Percentiles rank a stretch among this genome's conserved stretches.
These are phyloP conservation scores for Drosophila maculinotata DNA, from an alignment of 2,888 invertebrate genomes.

Conservation along the genomic window DNA sequence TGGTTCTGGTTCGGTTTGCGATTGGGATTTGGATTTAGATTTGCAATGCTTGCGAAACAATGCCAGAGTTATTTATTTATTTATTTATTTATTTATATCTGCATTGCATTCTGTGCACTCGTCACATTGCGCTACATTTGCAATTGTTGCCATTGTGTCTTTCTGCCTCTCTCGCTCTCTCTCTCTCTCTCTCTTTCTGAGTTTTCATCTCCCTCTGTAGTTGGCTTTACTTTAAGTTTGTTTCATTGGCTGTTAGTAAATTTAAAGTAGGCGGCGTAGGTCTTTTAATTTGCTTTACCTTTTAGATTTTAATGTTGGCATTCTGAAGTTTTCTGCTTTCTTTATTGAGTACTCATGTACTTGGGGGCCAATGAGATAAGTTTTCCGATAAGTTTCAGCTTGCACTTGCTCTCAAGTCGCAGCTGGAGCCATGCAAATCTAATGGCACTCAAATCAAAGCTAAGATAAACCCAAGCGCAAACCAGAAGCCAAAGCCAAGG, in stretches of 20 bases:
- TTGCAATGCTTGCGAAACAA: conserved; percentile 53
- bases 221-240: conserved; percentile 4
- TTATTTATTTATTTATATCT: conserved; percentile 37
- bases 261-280: neutral
- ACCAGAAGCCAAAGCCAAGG: conserved; percentile 10
- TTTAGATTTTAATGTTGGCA: neutral
- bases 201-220: neutral
- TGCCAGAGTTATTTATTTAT: conserved; percentile 71
- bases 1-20: conserved; percentile 3
- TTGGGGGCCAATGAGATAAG: conserved; percentile 41
- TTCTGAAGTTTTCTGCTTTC: conserved; percentile 1
- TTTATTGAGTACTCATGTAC: conserved; percentile 9
- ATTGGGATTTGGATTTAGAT: conserved; percentile 39
- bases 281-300: conserved; percentile 1
- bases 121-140: conserved; percentile 40
- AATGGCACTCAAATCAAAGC: conserved; percentile 47
- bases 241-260: neutral
- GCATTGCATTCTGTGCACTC: conserved; percentile 39
- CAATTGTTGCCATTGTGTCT: conserved; percentile 11
- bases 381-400: conserved; percentile 36
- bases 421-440: conserved; percentile 26
- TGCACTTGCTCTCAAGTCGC: conserved; percentile 17
- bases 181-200: neutral
- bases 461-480: conserved; percentile 10
- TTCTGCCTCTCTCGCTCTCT: neutral